phyloP scores from a whole-genome alignment of 2,797 vertebrate genomes.

The Rousettus madagascariensis region DNA sequence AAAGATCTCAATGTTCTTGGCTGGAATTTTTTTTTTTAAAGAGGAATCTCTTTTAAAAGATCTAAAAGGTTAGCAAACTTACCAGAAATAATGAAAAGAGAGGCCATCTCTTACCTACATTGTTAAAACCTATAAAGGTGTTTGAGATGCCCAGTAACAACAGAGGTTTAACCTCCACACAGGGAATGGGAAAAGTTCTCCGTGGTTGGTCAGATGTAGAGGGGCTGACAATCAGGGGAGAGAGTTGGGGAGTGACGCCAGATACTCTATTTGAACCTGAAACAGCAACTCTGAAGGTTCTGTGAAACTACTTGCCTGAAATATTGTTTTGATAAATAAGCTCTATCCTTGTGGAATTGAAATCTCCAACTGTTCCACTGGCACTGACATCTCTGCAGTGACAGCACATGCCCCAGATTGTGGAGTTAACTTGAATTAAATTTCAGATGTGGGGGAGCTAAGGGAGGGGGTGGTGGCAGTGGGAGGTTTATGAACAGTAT shows the following conservation, averaged over 20 bases:
- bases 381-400: slow-evolving; percentile 78
- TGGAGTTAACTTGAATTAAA: slow-evolving; percentile 80
- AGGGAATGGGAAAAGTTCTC: background rate
- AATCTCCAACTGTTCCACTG: slow-evolving; percentile 83
- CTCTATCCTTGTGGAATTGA: slow-evolving; percentile 80
- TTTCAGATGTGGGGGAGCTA: slow-evolving; percentile 77
- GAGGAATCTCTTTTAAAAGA: background rate
- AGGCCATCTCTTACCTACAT: background rate
- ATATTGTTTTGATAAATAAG: slow-evolving; percentile 81
- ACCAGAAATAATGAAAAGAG: background rate
- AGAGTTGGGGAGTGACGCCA: background rate
- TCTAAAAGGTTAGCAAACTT: background rate
- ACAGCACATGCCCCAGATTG: slow-evolving; percentile 79
- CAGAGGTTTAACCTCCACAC: background rate
- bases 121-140: slow-evolving; percentile 21
- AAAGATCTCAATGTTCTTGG: background rate
- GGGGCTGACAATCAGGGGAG: background rate
- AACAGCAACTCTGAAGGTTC: slow-evolving; percentile 37
- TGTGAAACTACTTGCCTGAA: slow-evolving; percentile 63
- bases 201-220: background rate
- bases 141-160: background rate
- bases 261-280: background rate
- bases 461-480: slow-evolving; percentile 77
- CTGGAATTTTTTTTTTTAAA: background rate
- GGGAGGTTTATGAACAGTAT: slow-evolving; percentile 82